These are phyloP conservation scores for Psittacula cyanocephala DNA, from an alignment of 2,113 vertebrate genomes.

Conservation along the genomic window DNA sequence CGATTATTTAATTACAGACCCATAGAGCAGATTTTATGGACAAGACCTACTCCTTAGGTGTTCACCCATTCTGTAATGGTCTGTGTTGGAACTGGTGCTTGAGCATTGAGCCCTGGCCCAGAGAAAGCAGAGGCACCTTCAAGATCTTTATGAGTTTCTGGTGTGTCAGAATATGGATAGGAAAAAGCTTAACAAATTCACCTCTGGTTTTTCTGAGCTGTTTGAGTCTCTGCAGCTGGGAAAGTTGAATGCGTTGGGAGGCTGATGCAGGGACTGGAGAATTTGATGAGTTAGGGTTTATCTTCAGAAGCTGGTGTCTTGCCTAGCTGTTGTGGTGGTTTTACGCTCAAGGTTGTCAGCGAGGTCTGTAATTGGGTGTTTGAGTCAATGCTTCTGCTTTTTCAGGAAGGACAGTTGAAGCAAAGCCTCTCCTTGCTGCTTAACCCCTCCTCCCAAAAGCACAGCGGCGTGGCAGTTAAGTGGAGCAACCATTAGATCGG, in stretches of 20 bases:
- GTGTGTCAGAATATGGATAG: background rate
- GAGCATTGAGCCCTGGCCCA: background rate
- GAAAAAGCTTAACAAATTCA: background rate
- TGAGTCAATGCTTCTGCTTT: background rate
- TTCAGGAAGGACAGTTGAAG: background rate
- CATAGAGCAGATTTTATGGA: background rate
- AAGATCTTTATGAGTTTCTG: background rate
- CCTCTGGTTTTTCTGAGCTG: background rate
- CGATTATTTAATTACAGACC: background rate
- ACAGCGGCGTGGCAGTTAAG: background rate
- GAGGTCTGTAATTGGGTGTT: background rate
- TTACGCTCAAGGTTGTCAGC: fast-evolving
- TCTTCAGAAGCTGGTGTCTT: background rate
- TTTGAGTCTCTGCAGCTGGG: fast-evolving
- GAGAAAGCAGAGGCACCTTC: background rate
- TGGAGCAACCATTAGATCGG: background rate
- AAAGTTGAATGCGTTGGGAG: fast-evolving
- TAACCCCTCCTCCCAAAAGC: slow-evolving; percentile 21
- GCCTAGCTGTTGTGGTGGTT: background rate
- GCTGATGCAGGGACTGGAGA: background rate
- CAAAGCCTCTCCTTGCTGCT: background rate
- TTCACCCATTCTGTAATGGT: background rate
- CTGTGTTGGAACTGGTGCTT: background rate
- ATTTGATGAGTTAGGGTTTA: background rate
- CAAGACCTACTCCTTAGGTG: background rate